Evolutionary conservation across 1,140 invertebrate species (phyloP).

Genomic region (Pteromalus puparum): DNA sequence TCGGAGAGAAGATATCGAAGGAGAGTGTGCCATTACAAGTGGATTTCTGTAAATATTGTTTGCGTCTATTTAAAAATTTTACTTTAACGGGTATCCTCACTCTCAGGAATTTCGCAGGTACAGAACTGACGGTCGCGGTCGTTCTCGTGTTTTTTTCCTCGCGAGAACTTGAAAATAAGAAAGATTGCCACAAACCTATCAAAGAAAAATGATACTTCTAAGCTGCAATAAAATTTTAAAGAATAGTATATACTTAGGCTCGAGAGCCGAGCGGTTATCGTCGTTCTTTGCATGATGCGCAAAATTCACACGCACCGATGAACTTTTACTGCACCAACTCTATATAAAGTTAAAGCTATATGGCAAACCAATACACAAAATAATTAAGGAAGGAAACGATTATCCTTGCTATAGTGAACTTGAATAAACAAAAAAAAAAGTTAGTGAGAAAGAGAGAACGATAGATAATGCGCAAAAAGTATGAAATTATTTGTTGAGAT

Average conservation of each 20-base stretch:
- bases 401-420: constrained; percentile 16
- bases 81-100: not conserved
- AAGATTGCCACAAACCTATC: constrained; percentile 30
- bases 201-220: constrained; percentile 35
- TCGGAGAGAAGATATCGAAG: constrained; percentile 20
- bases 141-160: constrained; percentile 9
- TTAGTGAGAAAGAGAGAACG: constrained; percentile 30
- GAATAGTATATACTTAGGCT: constrained; percentile 44
- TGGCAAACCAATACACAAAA: not conserved
- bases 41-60: constrained; percentile 49
- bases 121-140: constrained; percentile 30
- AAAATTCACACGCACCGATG: constrained; percentile 52
- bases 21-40: constrained; percentile 44
- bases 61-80: constrained; percentile 39
- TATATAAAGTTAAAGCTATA: constrained; percentile 42
- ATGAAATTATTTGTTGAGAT: constrained; percentile 49
- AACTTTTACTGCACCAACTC: constrained; percentile 51
- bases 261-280: constrained; percentile 42
- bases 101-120: constrained; percentile 26
- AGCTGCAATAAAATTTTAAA: constrained; percentile 50
- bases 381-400: constrained; percentile 9
- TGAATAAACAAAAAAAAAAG: constrained; percentile 1
- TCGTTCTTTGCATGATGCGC: constrained; percentile 51
- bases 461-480: constrained; percentile 39
- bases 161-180: constrained; percentile 14